Evolutionary conservation across 2,797 vertebrate species (phyloP), one percentile per base, ranked within the genome.

Genomic region (Sebastes iracundus): DNA sequence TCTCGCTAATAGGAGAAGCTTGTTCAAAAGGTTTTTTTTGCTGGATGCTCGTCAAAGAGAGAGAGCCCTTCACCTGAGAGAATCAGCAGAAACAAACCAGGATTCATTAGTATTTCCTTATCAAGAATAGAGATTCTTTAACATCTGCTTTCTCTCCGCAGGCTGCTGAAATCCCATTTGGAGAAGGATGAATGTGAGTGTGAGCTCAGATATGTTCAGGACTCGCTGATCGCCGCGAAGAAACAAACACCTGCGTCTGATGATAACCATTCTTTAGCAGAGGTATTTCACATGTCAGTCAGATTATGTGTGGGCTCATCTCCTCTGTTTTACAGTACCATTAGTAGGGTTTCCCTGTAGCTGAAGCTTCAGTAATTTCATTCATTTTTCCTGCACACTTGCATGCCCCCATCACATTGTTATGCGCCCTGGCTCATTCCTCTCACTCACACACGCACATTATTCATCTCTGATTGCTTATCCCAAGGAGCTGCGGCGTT

Each of bases 101-200:
- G 64, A 2, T 73, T 30, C 1, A 30, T 52, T 75, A 64, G 42
- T 61, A 18, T 59, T 49, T 30, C 16, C 16, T 56, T 5, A 52
- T 4, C 4, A 4, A 76, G 28, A 22, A 2, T 20, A 53, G 12
- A 67, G 23, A 35, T 69, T 80, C 59, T 77, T 63, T 55, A 83
- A 42, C 35, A 3, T 76, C 28, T 53, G 4, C 71, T 77, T 56
- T 77, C 14, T 69, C 7, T 74, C 69, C 23, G 4, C 89, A 99
- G 98, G 91, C 93, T 99, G 33, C 83, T 96, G 85, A 96, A 96
- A 92, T 96, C 96, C 30, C 95, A 93, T 75, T 87, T 93, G 92
- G 97, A 97, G 89, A 97, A 96, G 75, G 96, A 96, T 11, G 96
- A 97, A 49, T 92, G 96, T 6, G 96, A 98, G 79, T 94, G 93